Conservation (phyloP, 2,797 vertebrate species). For the Synaphobranchus kaupii region DNA sequence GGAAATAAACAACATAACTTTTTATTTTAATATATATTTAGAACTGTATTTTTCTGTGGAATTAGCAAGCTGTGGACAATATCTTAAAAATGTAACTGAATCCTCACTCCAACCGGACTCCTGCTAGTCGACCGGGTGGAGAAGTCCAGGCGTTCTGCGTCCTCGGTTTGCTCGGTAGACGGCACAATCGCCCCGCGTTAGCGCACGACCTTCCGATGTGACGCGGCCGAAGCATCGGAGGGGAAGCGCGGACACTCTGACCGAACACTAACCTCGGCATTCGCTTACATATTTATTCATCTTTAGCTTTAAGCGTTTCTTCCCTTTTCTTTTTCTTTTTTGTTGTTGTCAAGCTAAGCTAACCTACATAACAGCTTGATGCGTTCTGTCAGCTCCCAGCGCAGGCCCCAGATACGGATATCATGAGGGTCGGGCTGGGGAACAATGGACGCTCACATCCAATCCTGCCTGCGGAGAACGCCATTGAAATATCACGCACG, state of each 20-base stretch:
- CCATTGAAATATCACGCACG: conserved; percentile 61
- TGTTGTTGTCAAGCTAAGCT: conserved; percentile 50
- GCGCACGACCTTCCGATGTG: conserved; percentile 53
- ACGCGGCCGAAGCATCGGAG: conserved; percentile 51
- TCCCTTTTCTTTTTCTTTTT: conserved; percentile 17
- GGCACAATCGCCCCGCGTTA: conserved; percentile 69
- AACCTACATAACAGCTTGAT: conserved; percentile 68
- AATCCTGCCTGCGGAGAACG: conserved; percentile 47
- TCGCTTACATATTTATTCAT: conserved; percentile 69
- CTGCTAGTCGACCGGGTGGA: background rate
- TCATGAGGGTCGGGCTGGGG: conserved; percentile 46
- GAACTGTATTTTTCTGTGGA: background rate
- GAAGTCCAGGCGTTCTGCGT: conserved; percentile 40
- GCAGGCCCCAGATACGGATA: conserved; percentile 54
- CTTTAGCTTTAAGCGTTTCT: background rate
- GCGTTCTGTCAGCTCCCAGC: conserved; percentile 14
- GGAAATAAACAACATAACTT: background rate
- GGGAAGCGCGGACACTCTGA: conserved; percentile 64
- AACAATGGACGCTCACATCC: conserved; percentile 53
- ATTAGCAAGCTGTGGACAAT: background rate
- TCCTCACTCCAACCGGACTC: background rate
- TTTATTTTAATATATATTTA: no score
- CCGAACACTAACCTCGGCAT: conserved; percentile 71
- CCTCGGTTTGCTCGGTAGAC: conserved; percentile 61
- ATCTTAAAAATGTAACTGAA: background rate